Base-by-base conservation (phyloP, 2,797 vertebrate genomes). In the Sphaeramia orbicularis region DNA sequence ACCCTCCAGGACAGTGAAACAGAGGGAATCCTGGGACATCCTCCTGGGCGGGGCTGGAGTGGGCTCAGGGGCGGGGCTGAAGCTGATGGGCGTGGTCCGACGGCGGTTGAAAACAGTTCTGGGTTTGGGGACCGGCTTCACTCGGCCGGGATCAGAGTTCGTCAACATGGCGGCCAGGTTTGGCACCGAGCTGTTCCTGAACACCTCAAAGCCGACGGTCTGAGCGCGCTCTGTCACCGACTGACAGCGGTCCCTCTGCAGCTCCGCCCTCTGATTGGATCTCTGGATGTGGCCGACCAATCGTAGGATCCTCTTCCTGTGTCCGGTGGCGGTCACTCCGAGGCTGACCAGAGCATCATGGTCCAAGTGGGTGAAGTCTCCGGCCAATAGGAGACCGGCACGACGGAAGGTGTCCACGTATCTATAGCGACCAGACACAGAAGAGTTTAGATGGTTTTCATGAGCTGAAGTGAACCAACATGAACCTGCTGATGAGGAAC, bases 301-400 rank as follows among this genome's bases (percentile, higher is more conserved):
- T 74, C 94, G 94, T 35, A 99, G 89, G 79, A 99, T 98, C 67
- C 97, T 94, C 82, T 98, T 99, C 86, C 96, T 93, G 92, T 99
- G 97, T 63, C 98, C 98, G 0, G 98, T 99, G 78, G 97, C 97
- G 0, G 86, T 94, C 86, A 99, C 74, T 3, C 97, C 97, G 14
- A 99, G 87, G 74, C 92, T 93, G 83, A 92, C 94, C 79, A 99
- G 86, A 2, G 91, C 91, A 10, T 94, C 83, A 4, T 95, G 90
- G 10, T 96, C 94, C 85, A 99, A 91, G 10, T 80, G 92, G 19
- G 76, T 54, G 51, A 94, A 88, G 41, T 98, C 96, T 70, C 87
- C 68, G 18, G 93, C 96, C 43, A 88, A 80, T 0, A 92, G 87
- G 86, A 96, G 95, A 1, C 97, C 95, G 0, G 96, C 94, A 78